A percentile compares a stretch with the other conserved stretches of the same genome.
These are phyloP conservation scores for Acestrorhynchus altus DNA, from an alignment of 2,797 vertebrate species.

Conservation along the genomic window DNA sequence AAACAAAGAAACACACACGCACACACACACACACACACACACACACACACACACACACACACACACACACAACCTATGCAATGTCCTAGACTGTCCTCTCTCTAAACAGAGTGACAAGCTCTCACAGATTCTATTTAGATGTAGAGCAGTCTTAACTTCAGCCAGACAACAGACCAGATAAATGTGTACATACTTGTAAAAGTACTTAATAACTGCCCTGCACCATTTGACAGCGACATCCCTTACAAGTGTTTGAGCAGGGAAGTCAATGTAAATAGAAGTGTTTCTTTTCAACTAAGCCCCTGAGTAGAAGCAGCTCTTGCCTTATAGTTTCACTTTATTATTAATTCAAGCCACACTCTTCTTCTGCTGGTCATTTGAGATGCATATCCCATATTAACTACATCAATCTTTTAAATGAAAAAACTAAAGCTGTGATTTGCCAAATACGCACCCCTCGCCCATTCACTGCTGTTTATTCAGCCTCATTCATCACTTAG, in stretches of 20 bases:
- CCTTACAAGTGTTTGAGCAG: constrained; percentile 21
- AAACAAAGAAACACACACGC: too few relatives aligned
- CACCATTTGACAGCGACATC: constrained; percentile 42
- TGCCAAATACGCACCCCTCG: background rate
- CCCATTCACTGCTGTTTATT: background rate
- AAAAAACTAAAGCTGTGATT: background rate
- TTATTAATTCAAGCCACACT: background rate
- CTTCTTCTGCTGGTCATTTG: background rate
- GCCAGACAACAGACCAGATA: constrained; percentile 40
- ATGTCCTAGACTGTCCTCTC: constrained; percentile 36
- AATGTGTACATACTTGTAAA: constrained; percentile 34
- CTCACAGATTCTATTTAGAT: constrained; percentile 58
- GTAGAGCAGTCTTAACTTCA: constrained; percentile 35
- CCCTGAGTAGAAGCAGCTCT: background rate
- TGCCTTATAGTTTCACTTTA: background rate
- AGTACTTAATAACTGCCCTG: constrained; percentile 23
- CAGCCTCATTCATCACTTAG: constrained; percentile 15
- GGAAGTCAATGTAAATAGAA: constrained; percentile 3
- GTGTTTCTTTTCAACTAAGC: background rate
- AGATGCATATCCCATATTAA: constrained; percentile 29
- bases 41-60: constrained; percentile 6
- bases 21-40: too few relatives aligned
- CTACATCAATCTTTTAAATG: constrained; percentile 3
- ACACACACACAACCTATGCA: background rate
- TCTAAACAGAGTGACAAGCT: constrained; percentile 49